Evolutionary conservation across 2,113 vertebrate genomes (phyloP), one percentile per base, ranked within the genome.

Genomic region (Sceloporus undulatus): DNA sequence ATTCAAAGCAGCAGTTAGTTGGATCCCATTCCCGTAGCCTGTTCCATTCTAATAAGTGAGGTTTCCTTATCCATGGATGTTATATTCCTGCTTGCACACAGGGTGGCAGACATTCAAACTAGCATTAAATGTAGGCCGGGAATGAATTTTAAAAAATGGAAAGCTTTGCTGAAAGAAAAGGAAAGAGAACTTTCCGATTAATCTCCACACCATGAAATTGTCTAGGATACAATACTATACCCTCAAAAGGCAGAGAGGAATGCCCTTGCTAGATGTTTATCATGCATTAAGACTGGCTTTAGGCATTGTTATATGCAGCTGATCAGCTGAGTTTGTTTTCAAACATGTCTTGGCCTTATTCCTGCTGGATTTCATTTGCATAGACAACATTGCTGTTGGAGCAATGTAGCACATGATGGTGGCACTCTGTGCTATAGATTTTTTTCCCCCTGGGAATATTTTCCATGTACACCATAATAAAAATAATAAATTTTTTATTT

Each of bases 331-430:
- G 11, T 54, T 79, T 79, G 75, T 62, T 70, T 79, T 70, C 68
- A 29, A 18, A 14, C 62, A 25, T 79, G n/a, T 7, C 9, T 11
- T 62, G 34, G 2, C 29, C 34, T 82, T 76, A n/a, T 16, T 56
- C 71, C 40, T 87, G 70, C 79, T 21, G 42, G 54, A 68, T 75
- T 65, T 75, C 74, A 82, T 87, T 75, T 82, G 54, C 56, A 82
- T 38, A 65, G 54, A 82, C 71, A 75, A n/a, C 21, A 21, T 56
- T 23, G 25, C 48, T 34, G 27, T 48, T 27, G 71, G 59, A 76
- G 79, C 86, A 66, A 8, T 52, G 79, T 27, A 52, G 71, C 56
- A 34, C 40, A 66, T 75, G 42, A 48, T 23, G 42, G 16, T 87
- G 68, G 40, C 54, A 73, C 23, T n/a, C 34, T 38, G 48, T 71